Base-by-base conservation (phyloP, 2,888 invertebrate species). In the Chalcis sispes region DNA sequence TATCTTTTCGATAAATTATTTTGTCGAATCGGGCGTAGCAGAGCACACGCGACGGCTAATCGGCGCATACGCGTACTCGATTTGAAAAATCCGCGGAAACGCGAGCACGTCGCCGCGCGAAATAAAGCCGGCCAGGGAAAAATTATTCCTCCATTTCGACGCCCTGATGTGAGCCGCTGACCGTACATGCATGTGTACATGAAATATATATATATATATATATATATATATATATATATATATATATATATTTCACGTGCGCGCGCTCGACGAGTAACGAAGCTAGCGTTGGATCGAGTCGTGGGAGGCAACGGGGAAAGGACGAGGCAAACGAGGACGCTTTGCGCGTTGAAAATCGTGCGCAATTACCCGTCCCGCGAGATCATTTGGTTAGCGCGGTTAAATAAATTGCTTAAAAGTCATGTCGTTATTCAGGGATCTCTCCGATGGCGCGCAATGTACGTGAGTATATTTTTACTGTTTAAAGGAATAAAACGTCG, bases 1-100 rank as follows among this genome's bases (percentile, higher is more conserved):
- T 72, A 88, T 86, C 87, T 87, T 87, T 86, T 86, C 86, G 85
- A 87, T 88, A 85, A 88, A 88, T 88, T 85, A 88, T 87, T 87
- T 87, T 58, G 86, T 86, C 86, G 87, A 85, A 81, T 84, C 64
- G 83, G 80, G 82, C 81, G 36, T 36, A 7, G 36, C 36, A 36
- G n/a, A n/a, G n/a, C n/a, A n/a, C 83, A 2, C 80, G 81, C 83
- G 83, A 80, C 83, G 83, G 84, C 85, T 87, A 87, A 87, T 87
- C 87, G 87, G 83, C 81, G 83, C 10, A 36, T 36, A 36, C 10
- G 18, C 32, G 18, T 15, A 20, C 18, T 36, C 23, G 80, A 23
- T 52, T 56, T 58, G 69, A 77, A 75, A 75, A 77, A 77, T 71
- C 32, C 40, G 64, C 65, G 67, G 67, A 67, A 69, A 29, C 27